Base-by-base conservation (phyloP, 2,113 vertebrate genomes). In the Ornithorhynchus anatinus region DNA sequence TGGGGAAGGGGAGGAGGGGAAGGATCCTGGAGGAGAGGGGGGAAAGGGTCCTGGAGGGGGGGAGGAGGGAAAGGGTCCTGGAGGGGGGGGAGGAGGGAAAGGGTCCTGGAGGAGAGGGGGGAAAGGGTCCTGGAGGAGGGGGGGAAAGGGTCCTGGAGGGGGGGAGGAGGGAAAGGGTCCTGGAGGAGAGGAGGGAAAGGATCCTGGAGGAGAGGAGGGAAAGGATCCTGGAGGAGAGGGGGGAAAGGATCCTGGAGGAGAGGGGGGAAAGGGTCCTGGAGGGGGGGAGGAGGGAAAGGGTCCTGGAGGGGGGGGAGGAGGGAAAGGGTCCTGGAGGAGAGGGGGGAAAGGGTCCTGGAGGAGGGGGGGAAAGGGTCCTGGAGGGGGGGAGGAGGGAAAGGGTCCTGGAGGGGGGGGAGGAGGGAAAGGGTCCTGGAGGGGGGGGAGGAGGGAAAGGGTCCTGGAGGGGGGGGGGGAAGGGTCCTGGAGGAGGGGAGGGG, bases 1-100 rank as follows among this genome's bases (percentile, higher is more conserved):
- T 36, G 54, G 15, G n/a, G 19, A 50, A 35, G 29, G 14, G 32
- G 2, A 47, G 20, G n/a, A n/a, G n/a, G n/a, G n/a, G n/a, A n/a
- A n/a, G n/a, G n/a, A n/a, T n/a, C n/a, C n/a, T n/a, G n/a, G 4
- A 8, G 59, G 7, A 33, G 58, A n/a, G 15, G 45, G 47, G 23
- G 22, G 75, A 45, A 10, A 53, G 58, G 1, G 80, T 82, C 11
- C 36, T 86, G 0, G 39, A 77, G 81, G 87, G 84, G 62, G 10
- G 87, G 59, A 32, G 20, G 1, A 4, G 33, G 6, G 1, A 14
- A 12, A 3, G 23, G 43, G 19, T 19, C 13, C 23, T 45, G 9
- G 43, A 10, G n/a, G 10, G 23, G 15, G 22, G 19, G 12, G n/a
- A 37, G 14, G 22, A 7, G 5, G 23, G 7, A n/a, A n/a, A n/a